These are phyloP conservation scores for Slavum lentiscoides DNA, from an alignment of 2,888 invertebrate genomes.

Conservation along the genomic window DNA sequence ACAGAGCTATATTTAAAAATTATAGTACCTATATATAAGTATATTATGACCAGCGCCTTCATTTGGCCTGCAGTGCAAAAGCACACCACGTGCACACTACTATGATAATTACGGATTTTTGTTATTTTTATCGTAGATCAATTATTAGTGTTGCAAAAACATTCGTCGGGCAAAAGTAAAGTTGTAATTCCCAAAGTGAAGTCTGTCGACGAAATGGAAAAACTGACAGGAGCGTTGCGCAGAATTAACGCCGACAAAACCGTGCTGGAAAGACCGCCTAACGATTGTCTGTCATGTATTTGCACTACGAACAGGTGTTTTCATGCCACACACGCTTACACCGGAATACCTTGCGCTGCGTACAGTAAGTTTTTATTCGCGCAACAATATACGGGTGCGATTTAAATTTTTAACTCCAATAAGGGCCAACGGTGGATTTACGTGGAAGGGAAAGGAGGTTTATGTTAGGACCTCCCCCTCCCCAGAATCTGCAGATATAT, in stretches of 20 bases:
- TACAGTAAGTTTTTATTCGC: conserved; percentile 70
- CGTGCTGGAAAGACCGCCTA: conserved; percentile 57
- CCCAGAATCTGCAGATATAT: no score
- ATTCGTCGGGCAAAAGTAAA: conserved; percentile 53
- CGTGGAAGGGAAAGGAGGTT: no score
- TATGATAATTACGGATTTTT: neutral
- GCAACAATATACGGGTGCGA: neutral
- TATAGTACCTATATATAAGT: no score
- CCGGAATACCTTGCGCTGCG: conserved; percentile 83
- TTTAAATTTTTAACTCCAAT: neutral
- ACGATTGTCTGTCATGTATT: conserved; percentile 78
- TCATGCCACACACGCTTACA: conserved; percentile 89
- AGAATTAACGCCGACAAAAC: conserved; percentile 58
- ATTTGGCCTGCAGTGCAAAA: no score
- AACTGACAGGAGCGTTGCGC: conserved; percentile 58
- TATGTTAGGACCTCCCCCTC: no score
- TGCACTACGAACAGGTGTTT: conserved; percentile 86
- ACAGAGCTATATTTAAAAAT: no score
- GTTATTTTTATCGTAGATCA: conserved; percentile 63
- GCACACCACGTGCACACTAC: no score
- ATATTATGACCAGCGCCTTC: no score
- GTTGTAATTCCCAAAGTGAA: conserved; percentile 59
- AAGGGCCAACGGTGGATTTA: no score
- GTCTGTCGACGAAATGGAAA: conserved; percentile 60
- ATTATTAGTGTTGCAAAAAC: conserved; percentile 71